These are phyloP conservation scores for Oriolus oriolus DNA, from an alignment of 2,113 vertebrate genomes.

Conservation along the genomic window DNA sequence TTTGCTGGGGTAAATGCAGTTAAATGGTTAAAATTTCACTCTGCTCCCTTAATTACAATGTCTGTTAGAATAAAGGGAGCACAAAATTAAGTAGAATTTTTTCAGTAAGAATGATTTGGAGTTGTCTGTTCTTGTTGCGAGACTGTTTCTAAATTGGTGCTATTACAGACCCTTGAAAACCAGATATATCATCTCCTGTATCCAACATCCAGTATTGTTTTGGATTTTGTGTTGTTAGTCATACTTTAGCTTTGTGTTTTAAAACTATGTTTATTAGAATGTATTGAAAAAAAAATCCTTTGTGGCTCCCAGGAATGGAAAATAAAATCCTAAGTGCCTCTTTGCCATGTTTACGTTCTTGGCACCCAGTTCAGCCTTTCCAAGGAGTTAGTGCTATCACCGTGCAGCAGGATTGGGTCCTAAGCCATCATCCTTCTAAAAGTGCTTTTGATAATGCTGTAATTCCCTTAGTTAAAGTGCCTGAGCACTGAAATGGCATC, in stretches of 20 bases:
- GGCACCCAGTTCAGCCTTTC: neutral
- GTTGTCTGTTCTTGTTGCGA: neutral
- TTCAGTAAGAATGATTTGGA: neutral
- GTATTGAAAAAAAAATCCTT: neutral
- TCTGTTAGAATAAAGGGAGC: neutral
- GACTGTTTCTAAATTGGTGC: neutral
- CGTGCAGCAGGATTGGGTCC: neutral
- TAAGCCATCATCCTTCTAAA: neutral
- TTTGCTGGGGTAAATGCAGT: neutral
- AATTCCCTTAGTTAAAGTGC: constrained; percentile 6
- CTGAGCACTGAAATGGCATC: constrained; percentile 22
- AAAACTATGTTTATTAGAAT: neutral
- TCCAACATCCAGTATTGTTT: neutral
- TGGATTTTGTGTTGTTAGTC: neutral
- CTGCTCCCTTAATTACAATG: neutral
- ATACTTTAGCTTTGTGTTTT: neutral
- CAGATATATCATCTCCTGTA: neutral
- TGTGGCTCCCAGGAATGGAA: neutral
- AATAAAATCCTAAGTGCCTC: neutral
- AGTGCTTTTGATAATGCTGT: constrained; percentile 14
- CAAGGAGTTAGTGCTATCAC: neutral
- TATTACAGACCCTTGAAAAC: neutral
- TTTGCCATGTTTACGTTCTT: neutral
- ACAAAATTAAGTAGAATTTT: neutral
- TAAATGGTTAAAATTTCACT: neutral